phyloP scores from a whole-genome alignment of 2,797 vertebrate genomes.

The Coreius guichenoti region DNA sequence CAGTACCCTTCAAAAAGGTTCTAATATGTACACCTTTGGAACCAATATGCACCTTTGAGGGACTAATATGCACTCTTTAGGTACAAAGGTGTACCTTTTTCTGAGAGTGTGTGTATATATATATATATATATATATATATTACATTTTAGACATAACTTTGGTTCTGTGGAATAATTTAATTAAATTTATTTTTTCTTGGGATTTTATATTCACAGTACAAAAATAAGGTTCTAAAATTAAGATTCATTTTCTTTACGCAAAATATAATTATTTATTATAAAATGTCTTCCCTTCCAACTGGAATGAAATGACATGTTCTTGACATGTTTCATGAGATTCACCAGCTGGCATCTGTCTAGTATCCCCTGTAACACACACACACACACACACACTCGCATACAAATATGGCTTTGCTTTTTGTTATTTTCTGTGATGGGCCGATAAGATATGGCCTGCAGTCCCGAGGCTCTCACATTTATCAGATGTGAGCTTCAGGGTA shows the following conservation, averaged over 20 bases:
- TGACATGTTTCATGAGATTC: not conserved
- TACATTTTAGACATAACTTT: not conserved
- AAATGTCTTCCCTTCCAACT: not conserved
- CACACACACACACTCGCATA: not conserved
- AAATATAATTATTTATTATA: not conserved
- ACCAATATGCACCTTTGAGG: too few species aligned
- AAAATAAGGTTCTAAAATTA: not conserved
- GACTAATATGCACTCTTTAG: too few species aligned
- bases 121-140: too few species aligned
- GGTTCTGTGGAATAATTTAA: too few species aligned
- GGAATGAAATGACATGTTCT: not conserved
- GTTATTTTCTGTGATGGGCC: constrained; percentile 45
- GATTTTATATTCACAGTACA: not conserved
- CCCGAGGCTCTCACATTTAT: constrained; percentile 55
- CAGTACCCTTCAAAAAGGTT: too few species aligned
- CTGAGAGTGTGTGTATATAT: too few species aligned
- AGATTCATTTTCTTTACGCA: not conserved
- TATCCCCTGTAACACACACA: not conserved
- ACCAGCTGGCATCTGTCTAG: not conserved
- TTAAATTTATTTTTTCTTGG: too few species aligned
- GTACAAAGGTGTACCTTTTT: too few species aligned
- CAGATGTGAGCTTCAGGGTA: constrained; percentile 45
- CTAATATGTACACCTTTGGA: too few species aligned
- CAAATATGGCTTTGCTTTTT: constrained; percentile 24
- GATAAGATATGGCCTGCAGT: constrained; percentile 22